phyloP scores from a whole-genome alignment of 2,888 invertebrate genomes.

The Adineta ricciae region DNA sequence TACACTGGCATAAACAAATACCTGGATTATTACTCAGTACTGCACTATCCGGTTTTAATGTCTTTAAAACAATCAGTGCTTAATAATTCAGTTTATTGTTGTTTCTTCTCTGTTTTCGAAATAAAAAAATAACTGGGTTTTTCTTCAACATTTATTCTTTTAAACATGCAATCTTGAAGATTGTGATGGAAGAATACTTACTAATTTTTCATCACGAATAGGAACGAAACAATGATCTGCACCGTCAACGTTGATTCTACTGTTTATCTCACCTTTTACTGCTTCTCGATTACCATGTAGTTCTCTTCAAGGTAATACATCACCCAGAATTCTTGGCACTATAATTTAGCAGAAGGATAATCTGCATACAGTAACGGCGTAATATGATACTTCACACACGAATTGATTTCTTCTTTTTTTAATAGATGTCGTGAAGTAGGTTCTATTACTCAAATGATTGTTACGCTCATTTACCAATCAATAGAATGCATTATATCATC shows the following conservation, averaged over 20 bases:
- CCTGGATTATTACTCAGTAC: slow-evolving; percentile 86
- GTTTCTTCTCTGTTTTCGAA: background rate
- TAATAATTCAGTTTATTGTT: slow-evolving; percentile 46
- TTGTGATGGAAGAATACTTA: slow-evolving; percentile 68
- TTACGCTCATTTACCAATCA: no score
- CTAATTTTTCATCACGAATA: slow-evolving; percentile 71
- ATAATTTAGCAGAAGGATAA: no score
- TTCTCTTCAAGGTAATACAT: no score
- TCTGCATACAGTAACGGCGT: no score
- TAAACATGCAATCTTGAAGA: slow-evolving; percentile 52
- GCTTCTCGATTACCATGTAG: no score
- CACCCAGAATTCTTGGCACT: no score
- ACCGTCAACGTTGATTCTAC: slow-evolving; percentile 65
- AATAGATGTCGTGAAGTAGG: no score
- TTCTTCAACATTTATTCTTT: background rate
- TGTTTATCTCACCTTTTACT: slow-evolving; percentile 59
- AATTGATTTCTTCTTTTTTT: no score
- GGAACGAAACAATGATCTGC: slow-evolving; percentile 69
- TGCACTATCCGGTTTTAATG: slow-evolving; percentile 84
- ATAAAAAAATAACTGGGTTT: background rate
- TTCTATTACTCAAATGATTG: no score
- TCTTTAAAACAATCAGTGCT: slow-evolving; percentile 92
- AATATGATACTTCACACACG: no score
- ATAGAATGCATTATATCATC: no score
- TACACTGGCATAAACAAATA: slow-evolving; percentile 94